Evolutionary conservation across 1,140 invertebrate species (phyloP).

Genomic region (Araneus ventricosus): DNA sequence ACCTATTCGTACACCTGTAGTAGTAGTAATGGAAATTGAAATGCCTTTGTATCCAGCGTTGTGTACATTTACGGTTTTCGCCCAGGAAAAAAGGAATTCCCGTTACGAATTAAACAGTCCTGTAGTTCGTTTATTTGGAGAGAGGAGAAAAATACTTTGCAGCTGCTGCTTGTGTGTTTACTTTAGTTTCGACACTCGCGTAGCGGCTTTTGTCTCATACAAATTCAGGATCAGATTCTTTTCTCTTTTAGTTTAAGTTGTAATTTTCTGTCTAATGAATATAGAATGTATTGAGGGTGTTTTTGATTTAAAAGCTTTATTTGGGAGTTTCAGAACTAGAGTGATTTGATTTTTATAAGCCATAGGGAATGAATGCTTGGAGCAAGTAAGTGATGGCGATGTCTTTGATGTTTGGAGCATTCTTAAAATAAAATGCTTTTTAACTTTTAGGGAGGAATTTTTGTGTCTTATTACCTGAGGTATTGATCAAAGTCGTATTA

Average conservation of each 20-base stretch:
- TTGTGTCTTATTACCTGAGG: no score
- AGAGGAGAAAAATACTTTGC: background rate
- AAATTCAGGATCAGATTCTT: no score
- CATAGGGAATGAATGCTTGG: no score
- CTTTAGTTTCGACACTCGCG: background rate
- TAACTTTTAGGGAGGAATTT: no score
- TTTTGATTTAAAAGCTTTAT: background rate
- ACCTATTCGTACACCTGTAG: background rate
- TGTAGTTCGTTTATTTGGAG: background rate
- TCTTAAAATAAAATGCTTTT: no score
- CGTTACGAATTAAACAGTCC: background rate
- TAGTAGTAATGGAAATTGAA: conserved; percentile 35
- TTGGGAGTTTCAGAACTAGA: no score
- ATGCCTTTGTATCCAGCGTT: conserved; percentile 40
- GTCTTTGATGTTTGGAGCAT: no score
- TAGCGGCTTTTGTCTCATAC: background rate
- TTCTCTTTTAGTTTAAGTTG: no score
- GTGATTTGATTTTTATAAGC: no score
- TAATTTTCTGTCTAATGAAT: background rate
- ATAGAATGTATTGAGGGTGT: background rate
- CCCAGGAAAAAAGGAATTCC: background rate
- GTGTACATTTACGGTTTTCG: conserved; percentile 31
- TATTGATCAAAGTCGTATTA: no score
- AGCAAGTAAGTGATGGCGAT: no score
- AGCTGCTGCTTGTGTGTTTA: background rate